Base-by-base conservation (phyloP, 2,888 invertebrate genomes). In the Phengaris arion region DNA sequence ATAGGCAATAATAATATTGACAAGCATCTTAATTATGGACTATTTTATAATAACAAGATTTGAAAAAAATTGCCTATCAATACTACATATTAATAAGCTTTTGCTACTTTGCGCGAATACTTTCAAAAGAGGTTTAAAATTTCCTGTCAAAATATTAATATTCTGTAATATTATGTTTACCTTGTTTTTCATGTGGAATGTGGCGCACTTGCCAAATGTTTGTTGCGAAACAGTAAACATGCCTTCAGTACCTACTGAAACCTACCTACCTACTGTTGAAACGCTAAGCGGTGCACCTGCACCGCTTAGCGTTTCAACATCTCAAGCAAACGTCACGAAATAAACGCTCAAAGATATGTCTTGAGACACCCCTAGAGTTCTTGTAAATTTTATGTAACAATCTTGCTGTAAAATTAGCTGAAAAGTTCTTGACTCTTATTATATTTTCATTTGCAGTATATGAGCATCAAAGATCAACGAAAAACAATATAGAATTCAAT, bases 221-320 rank as follows among this genome's bases (percentile, higher is more conserved):
- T 78, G 77, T 76, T 79, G 79, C 80, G 81, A 78, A 77, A 74
- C 74, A 77, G 82, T 81, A 86, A 85, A 86, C 84, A 86, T 85
- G 80, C 81, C 81, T 84, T 85, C 83, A 79, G 77, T 80, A 79
- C n/a, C n/a, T n/a, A n/a, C n/a, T n/a, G n/a, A n/a, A n/a, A n/a
- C n/a, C n/a, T n/a, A n/a, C n/a, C n/a, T n/a, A n/a, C n/a, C n/a
- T n/a, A n/a, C n/a, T n/a, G n/a, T n/a, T n/a, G n/a, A n/a, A n/a
- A n/a, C n/a, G n/a, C n/a, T n/a, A n/a, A n/a, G n/a, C n/a, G n/a
- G n/a, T n/a, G n/a, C n/a, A n/a, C n/a, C n/a, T n/a, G n/a, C n/a
- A 82, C 82, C 83, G 83, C 83, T 83, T 81, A 84, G 86, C 81
- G 83, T 83, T 84, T 84, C 83, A 54, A 84, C 81, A 82, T 81